phyloP scores from a whole-genome alignment of 2,888 invertebrate species.

The Plebejus anna region DNA sequence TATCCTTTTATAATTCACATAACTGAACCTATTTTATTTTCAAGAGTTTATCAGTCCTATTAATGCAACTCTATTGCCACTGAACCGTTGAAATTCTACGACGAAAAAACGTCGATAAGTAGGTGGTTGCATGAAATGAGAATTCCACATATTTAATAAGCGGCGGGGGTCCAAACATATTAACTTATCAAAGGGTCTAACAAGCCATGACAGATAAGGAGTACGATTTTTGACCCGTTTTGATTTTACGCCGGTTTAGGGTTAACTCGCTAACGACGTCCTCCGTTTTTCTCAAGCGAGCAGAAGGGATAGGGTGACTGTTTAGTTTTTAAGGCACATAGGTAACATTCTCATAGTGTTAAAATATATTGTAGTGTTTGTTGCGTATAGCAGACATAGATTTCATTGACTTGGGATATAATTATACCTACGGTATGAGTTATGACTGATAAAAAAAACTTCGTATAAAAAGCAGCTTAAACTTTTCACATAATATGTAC shows the following conservation, averaged over 20 bases:
- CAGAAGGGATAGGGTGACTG: neutral
- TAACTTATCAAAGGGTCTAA: slow-evolving; percentile 26
- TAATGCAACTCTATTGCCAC: too few species aligned
- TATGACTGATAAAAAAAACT: neutral
- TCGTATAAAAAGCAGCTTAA: neutral
- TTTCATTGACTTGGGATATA: too few species aligned
- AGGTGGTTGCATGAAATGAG: slow-evolving; percentile 20
- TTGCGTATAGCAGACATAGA: too few species aligned
- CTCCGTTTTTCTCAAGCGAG: neutral
- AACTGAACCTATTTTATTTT: too few species aligned
- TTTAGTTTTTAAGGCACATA: neutral
- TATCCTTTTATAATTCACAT: too few species aligned
- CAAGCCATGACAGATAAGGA: slow-evolving; percentile 22
- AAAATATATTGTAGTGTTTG: neutral
- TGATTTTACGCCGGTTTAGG: slow-evolving; percentile 19
- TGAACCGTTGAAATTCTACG: neutral
- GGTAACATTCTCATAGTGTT: neutral
- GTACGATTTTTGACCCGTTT: slow-evolving; percentile 20
- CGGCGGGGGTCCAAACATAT: slow-evolving; percentile 23
- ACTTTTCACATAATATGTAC: neutral
- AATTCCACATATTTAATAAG: slow-evolving; percentile 19
- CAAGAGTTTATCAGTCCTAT: too few species aligned
- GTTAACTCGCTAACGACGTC: slow-evolving; percentile 1
- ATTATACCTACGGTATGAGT: too few species aligned
- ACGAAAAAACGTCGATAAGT: neutral